Conservation (phyloP, 2,888 invertebrate genomes). For the Trypoxylon attenuatum region DNA sequence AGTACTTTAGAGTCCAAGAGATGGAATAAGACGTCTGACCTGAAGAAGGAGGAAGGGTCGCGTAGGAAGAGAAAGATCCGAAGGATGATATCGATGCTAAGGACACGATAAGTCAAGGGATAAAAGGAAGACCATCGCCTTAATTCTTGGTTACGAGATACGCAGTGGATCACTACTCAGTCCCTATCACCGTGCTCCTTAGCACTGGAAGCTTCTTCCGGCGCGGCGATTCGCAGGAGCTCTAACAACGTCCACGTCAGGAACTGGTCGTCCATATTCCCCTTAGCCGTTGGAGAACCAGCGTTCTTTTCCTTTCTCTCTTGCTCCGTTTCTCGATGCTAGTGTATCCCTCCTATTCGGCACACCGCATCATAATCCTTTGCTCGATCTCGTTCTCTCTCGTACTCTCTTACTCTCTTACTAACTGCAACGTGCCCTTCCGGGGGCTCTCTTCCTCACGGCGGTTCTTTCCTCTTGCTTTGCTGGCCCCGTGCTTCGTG, state of each 20-base stretch:
- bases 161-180: no score
- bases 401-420: conserved; percentile 14
- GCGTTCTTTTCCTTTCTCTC: neutral
- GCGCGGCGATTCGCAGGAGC: neutral
- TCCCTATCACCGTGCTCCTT: no score
- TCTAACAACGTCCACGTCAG: neutral
- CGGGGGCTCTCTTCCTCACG: conserved; percentile 8
- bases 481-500: neutral
- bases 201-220: no score
- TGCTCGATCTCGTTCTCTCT: no score
- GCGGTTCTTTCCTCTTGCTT: conserved; percentile 17
- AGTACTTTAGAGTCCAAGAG: no score
- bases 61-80: no score
- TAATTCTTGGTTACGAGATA: no score
- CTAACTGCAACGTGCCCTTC: neutral
- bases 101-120: no score
- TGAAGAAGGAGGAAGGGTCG: no score
- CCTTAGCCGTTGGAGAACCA: conserved; percentile 3
- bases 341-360: conserved; percentile 5
- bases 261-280: conserved; percentile 15
- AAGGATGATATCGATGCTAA: no score
- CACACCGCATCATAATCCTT: conserved; percentile 12
- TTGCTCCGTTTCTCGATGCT: conserved; percentile 3
- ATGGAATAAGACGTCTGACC: no score
- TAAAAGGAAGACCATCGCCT: conserved; percentile 6